Percentiles rank a stretch among this genome's conserved stretches.
These are phyloP conservation scores for Taurulus bubalis DNA, from an alignment of 2,113 vertebrate genomes.

Conservation along the genomic window DNA sequence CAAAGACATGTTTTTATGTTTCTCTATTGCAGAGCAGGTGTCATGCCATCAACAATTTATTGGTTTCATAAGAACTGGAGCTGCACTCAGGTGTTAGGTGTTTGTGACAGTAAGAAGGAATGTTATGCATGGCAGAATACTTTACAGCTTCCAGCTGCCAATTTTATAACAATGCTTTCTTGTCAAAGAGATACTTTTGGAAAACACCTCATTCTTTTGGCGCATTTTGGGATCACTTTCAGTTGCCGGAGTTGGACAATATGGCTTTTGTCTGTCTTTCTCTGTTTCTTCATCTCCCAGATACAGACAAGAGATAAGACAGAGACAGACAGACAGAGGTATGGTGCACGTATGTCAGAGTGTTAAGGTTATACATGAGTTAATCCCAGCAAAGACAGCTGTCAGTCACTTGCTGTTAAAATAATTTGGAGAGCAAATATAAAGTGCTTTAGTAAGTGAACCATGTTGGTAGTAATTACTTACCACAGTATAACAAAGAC, in stretches of 20 bases:
- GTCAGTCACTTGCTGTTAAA: background rate
- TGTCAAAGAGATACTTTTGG: conserved; percentile 82
- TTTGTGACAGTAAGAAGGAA: conserved; percentile 55
- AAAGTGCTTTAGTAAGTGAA: background rate
- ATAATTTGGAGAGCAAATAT: background rate
- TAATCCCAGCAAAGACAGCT: too few relatives aligned
- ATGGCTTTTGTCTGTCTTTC: conserved; percentile 85
- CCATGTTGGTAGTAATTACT: background rate
- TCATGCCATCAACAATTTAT: conserved; percentile 68
- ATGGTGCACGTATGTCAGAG: background rate
- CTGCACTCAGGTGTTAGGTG: conserved; percentile 57
- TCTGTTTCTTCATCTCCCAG: conserved; percentile 47
- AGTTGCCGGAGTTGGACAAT: conserved; percentile 82
- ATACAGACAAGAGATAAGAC: conserved; percentile 68
- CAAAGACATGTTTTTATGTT: conserved; percentile 29
- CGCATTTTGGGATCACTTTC: conserved; percentile 76
- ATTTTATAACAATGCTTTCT: conserved; percentile 87
- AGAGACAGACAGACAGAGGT: conserved; percentile 15
- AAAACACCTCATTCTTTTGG: conserved; percentile 83
- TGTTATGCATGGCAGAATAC: conserved; percentile 53
- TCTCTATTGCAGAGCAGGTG: conserved; percentile 29
- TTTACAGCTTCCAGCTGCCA: conserved; percentile 74
- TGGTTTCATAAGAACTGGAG: conserved; percentile 68
- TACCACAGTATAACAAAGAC: background rate
- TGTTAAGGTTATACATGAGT: too few relatives aligned